A percentile compares a stretch with the other conserved stretches of the same genome.
These are phyloP conservation scores for Laupala kohalensis DNA, from an alignment of 1,140 invertebrate genomes.

Conservation along the genomic window DNA sequence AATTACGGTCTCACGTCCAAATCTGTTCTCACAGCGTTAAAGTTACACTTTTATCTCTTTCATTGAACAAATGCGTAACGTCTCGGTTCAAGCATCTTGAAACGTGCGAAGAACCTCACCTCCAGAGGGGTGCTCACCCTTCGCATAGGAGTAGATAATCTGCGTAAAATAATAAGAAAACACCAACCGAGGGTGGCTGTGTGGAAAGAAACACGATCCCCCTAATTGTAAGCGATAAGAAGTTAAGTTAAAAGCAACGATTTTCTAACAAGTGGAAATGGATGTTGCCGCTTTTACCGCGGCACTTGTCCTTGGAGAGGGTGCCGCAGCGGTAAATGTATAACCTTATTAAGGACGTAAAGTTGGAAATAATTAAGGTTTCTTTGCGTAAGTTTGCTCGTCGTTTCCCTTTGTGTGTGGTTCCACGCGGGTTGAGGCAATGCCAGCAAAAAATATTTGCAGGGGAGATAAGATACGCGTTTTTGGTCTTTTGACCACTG, in stretches of 20 bases:
- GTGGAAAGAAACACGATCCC: neutral
- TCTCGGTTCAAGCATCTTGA: no score
- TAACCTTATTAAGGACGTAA: neutral
- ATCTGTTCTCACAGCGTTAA: no score
- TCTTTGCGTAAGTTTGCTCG: neutral
- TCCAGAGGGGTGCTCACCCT: neutral
- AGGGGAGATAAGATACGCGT: no score
- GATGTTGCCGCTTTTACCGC: neutral
- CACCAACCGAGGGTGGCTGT: neutral
- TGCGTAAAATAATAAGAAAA: neutral
- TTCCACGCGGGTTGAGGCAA: no score
- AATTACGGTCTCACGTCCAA: no score
- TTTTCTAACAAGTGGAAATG: neutral
- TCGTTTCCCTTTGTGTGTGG: neutral
- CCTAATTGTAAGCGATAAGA: neutral
- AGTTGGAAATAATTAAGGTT: neutral
- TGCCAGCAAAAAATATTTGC: no score
- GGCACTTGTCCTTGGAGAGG: neutral
- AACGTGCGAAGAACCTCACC: no score
- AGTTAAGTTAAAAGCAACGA: neutral
- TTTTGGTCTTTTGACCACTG: no score
- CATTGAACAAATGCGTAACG: no score
- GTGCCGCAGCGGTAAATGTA: neutral
- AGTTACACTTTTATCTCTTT: no score
- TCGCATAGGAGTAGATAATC: neutral